Evolutionary conservation across 2,113 vertebrate genomes (phyloP).

Genomic region (Chionodraco myersi): DNA sequence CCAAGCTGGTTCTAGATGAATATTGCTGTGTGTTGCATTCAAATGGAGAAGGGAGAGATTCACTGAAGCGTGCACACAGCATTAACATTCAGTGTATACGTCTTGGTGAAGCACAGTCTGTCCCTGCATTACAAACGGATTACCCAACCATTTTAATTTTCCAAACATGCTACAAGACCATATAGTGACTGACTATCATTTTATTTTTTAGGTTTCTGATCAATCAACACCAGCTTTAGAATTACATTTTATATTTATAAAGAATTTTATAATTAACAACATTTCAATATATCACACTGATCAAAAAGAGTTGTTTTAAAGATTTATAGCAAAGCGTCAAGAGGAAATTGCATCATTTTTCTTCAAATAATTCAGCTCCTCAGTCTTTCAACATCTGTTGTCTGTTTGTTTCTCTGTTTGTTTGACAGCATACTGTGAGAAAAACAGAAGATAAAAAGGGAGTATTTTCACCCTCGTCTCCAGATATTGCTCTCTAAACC

Average conservation of each 20-base stretch:
- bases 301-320: neutral
- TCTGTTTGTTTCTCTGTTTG: constrained; percentile 30
- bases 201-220: neutral
- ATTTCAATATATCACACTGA: neutral
- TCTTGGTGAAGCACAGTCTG: constrained; percentile 21
- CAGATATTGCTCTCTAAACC: neutral
- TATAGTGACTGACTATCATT: too few species aligned
- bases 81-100: constrained; percentile 57
- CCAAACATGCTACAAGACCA: constrained; percentile 8
- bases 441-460: neutral
- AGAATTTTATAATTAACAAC: neutral
- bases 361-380: neutral
- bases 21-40: constrained; percentile 46
- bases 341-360: neutral
- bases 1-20: constrained; percentile 20
- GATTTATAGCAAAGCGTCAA: neutral
- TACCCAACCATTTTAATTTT: constrained; percentile 17
- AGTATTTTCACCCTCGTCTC: neutral
- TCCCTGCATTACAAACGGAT: constrained; percentile 42
- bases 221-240: neutral
- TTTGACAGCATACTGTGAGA: constrained; percentile 24
- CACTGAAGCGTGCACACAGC: constrained; percentile 18
- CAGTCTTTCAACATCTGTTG: constrained; percentile 10
- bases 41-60: constrained; percentile 27
- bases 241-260: too few species aligned